phyloP scores from a whole-genome alignment of 2,797 vertebrate species.

The Eulemur coronatus region DNA sequence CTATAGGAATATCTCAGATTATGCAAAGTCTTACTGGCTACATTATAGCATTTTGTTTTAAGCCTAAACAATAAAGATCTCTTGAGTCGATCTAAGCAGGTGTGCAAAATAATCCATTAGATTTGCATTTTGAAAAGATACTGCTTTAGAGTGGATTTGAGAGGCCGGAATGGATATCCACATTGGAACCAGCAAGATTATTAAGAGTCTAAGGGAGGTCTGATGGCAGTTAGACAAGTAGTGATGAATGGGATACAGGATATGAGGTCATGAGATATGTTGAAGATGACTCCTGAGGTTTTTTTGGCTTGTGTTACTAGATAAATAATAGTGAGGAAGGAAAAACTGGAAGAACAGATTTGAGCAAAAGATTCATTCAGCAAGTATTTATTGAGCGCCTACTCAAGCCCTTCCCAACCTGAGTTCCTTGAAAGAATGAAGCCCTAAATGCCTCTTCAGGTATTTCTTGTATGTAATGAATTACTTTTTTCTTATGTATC shows the following conservation, averaged over 20 bases:
- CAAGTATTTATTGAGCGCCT: background rate
- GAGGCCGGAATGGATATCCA: background rate
- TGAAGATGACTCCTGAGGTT: background rate
- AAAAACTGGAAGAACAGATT: background rate
- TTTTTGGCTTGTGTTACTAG: background rate
- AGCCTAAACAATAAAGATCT: background rate
- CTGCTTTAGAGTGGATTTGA: background rate
- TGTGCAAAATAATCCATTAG: background rate
- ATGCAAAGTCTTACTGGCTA: background rate
- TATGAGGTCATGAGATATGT: background rate
- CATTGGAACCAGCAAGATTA: background rate
- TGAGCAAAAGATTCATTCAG: background rate
- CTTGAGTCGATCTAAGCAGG: background rate
- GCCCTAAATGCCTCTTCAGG: background rate
- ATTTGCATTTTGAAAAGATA: background rate
- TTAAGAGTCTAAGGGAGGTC: background rate
- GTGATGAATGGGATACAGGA: background rate
- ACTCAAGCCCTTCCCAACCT: background rate
- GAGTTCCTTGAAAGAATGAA: background rate
- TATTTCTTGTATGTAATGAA: background rate
- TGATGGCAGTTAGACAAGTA: background rate
- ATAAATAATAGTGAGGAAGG: background rate
- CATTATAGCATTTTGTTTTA: background rate
- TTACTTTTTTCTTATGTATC: background rate
- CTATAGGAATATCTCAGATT: background rate